These are phyloP conservation scores for Horisme vitalbata DNA, from an alignment of 2,888 invertebrate genomes.

Conservation along the genomic window DNA sequence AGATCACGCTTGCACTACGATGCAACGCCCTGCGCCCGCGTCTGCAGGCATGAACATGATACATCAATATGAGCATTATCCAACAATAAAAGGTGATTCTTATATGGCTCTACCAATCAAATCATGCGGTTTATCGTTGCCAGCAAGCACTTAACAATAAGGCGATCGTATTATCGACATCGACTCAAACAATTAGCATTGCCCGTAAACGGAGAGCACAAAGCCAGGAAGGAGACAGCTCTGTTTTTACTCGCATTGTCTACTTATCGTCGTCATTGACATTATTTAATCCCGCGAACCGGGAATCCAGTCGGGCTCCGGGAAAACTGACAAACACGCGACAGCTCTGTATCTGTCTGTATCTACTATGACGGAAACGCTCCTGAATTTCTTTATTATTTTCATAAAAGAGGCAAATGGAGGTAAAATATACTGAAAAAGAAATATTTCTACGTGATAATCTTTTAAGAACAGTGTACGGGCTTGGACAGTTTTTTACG, in stretches of 20 bases:
- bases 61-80: too few species aligned
- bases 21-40: too few species aligned
- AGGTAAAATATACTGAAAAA: neutral
- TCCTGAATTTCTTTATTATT: constrained; percentile 10
- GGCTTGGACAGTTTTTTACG: too few species aligned
- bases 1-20: too few species aligned
- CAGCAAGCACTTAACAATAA: neutral
- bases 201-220: constrained; percentile 10
- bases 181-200: too few species aligned
- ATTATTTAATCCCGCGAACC: constrained; percentile 37
- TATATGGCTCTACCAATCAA: constrained; percentile 1
- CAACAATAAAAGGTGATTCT: too few species aligned
- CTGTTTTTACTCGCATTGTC: constrained; percentile 23
- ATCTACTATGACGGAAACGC: neutral
- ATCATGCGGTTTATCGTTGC: constrained; percentile 1
- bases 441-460: too few species aligned
- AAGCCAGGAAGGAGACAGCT: constrained; percentile 26
- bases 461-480: too few species aligned
- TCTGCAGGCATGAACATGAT: too few species aligned
- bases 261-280: constrained; percentile 34
- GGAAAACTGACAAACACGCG: constrained; percentile 10
- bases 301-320: constrained; percentile 15
- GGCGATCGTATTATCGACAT: constrained; percentile 1
- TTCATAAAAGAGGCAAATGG: neutral
- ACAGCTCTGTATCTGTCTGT: constrained; percentile 12